Evolutionary conservation across 2,797 vertebrate genomes (phyloP).

Genomic region (Microctenopoma lineatum): DNA sequence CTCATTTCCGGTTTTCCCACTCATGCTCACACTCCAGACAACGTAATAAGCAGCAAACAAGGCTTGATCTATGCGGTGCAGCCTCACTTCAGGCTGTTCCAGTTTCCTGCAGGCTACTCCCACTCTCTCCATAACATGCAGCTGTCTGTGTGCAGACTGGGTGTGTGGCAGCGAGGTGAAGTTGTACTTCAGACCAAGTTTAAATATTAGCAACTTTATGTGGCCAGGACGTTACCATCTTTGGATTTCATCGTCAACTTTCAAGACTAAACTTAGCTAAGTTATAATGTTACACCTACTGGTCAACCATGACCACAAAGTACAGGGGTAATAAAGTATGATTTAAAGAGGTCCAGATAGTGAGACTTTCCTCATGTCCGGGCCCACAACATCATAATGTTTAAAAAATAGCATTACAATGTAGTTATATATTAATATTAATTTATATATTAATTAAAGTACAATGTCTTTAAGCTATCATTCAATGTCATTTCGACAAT

Average conservation of each 20-base stretch:
- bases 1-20: slow-evolving; percentile 34
- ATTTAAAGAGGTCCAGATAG: too few species aligned
- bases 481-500: too few species aligned
- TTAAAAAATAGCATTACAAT: too few species aligned
- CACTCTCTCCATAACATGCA: slow-evolving; percentile 34
- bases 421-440: too few species aligned
- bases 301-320: neutral
- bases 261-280: neutral
- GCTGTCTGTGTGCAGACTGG: slow-evolving; percentile 5
- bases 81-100: slow-evolving; percentile 61
- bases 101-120: slow-evolving; percentile 58
- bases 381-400: too few species aligned
- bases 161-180: neutral
- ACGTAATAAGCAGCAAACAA: slow-evolving; percentile 47
- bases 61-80: slow-evolving; percentile 42
- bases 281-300: neutral
- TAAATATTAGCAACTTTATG: slow-evolving; percentile 27
- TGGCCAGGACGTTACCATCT: neutral
- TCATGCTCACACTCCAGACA: slow-evolving; percentile 35
- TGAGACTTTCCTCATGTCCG: too few species aligned
- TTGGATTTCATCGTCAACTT: neutral
- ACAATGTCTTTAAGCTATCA: too few species aligned
- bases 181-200: too few species aligned
- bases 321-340: too few species aligned
- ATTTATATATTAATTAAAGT: too few species aligned